Evolutionary conservation across 2,888 invertebrate species (phyloP), one percentile per base, ranked within the genome.

Genomic region (Tubulanus polymorphus): DNA sequence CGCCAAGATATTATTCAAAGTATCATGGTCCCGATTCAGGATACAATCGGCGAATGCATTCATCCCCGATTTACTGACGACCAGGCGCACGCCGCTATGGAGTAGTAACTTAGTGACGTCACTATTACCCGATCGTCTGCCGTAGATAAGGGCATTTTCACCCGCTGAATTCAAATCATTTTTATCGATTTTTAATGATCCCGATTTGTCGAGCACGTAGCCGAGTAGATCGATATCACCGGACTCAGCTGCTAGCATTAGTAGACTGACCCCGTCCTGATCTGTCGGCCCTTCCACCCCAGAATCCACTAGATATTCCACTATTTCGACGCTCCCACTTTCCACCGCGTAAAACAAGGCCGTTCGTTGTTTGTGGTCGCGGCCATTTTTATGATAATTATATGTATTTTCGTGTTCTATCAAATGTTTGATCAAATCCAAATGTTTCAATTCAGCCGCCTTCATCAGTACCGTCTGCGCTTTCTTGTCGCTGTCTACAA

Each of bases 381-480:
- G 48, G 2, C 29, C 26, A 15, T 56, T 51, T n/a, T 59, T 3
- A 35, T 58, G 59, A 15, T 63, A 48, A 48, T 55, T 55, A 2
- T 63, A 54, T 20, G 45, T 52, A 27, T 25, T n/a, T 23, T 56
- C 48, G 51, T 56, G 56, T 23, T 46, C 41, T 48, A 65, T 35
- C 10, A 58, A 47, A 49, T 48, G 53, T n/a, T 56, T 51, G 2
- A 59, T 51, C 48, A 60, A 41, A 26, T 61, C 51, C 5, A 20
- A 20, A 29, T 61, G 54, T 29, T 60, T 59, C 25, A 57, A 61
- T 54, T 55, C 55, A 50, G 62, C 60, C 2, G 66, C 66, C 37
- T 66, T 63, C 60, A 63, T 65, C 20, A 66, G 59, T 10, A 64
- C 29, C 2, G 62, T 62, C 10, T 55, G 50, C 8, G 65, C 65